A percentile compares a stretch with the other conserved stretches of the same genome.
phyloP scores from a whole-genome alignment of 2,888 invertebrate genomes.

The Aspidiotus rigidus region DNA sequence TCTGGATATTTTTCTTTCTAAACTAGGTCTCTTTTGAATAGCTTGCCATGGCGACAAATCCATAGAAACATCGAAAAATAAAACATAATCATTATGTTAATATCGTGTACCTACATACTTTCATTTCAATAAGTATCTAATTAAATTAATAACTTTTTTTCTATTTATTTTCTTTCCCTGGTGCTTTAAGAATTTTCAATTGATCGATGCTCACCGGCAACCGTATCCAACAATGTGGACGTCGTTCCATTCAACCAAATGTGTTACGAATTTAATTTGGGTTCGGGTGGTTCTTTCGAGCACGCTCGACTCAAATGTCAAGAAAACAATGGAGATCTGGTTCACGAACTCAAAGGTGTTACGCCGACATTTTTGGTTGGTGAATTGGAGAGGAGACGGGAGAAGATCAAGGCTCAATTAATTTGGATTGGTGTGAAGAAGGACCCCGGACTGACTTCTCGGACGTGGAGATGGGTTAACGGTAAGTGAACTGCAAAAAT shows the following conservation, averaged over 20 bases:
- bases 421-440: constrained; percentile 89
- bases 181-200: constrained; percentile 63
- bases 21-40: too few species aligned
- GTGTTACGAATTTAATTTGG: constrained; percentile 80
- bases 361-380: constrained; percentile 61
- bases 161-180: background rate
- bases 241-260: constrained; percentile 73
- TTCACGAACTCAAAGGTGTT: constrained; percentile 55
- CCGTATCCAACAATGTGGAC: constrained; percentile 68
- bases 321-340: constrained; percentile 59
- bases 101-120: too few species aligned
- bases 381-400: constrained; percentile 70
- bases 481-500: constrained; percentile 49
- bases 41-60: too few species aligned
- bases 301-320: constrained; percentile 69
- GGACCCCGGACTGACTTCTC: constrained; percentile 69
- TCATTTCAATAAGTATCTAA: too few species aligned
- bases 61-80: too few species aligned
- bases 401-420: constrained; percentile 69
- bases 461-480: constrained; percentile 84
- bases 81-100: too few species aligned
- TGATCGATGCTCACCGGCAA: constrained; percentile 67
- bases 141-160: background rate
- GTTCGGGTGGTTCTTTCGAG: constrained; percentile 71
- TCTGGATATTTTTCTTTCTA: too few species aligned